Evolutionary conservation across 2,113 vertebrate genomes (phyloP).

Genomic region (Carassius carassius): DNA sequence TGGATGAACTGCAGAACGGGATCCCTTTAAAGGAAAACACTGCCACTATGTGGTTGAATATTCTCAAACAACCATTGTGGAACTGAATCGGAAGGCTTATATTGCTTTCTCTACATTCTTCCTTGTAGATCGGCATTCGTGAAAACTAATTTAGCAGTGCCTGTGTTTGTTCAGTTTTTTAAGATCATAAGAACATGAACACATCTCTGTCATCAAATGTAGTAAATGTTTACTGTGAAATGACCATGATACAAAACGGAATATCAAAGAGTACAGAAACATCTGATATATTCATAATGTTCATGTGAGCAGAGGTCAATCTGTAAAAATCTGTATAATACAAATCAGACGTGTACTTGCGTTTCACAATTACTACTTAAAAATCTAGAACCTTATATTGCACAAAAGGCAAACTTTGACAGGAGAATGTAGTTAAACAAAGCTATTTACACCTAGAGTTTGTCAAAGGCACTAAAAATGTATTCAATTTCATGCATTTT

Average conservation of each 20-base stretch:
- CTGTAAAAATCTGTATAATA: neutral
- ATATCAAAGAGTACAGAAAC: neutral
- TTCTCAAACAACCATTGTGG: constrained; percentile 15
- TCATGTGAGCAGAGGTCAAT: neutral
- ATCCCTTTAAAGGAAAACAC: constrained; percentile 60
- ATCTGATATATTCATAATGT: neutral
- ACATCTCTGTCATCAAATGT: neutral
- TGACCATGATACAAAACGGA: neutral
- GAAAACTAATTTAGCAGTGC: neutral
- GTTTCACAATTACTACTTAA: neutral
- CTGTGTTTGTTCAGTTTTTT: neutral
- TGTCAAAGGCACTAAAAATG: constrained; percentile 15
- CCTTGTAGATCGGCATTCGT: neutral
- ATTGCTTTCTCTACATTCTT: neutral
- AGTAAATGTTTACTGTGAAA: neutral
- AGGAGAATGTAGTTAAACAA: neutral
- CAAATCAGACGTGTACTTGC: neutral
- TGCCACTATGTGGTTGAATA: constrained; percentile 69
- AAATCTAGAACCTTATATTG: neutral
- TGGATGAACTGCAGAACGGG: neutral
- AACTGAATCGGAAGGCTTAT: neutral
- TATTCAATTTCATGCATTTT: neutral
- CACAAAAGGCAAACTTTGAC: neutral
- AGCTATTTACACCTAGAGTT: neutral
- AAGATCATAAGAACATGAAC: neutral